Percentiles rank a stretch among this genome's conserved stretches.
Conservation (phyloP, 2,113 vertebrate genomes). For the Eublepharis macularius region DNA sequence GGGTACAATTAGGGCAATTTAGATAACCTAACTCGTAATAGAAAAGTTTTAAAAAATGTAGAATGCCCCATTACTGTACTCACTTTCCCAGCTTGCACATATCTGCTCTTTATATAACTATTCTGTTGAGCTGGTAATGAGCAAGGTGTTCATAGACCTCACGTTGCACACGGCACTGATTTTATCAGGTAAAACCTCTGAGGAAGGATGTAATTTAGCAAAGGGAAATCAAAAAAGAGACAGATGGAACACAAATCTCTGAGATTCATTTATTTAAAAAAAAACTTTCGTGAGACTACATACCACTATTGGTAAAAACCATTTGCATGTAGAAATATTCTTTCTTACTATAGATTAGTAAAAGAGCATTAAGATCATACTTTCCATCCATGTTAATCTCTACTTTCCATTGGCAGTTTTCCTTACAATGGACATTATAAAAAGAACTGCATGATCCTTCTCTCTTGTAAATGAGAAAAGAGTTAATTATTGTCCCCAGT, state of each 20-base stretch:
- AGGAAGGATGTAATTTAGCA: not conserved
- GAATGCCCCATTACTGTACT: too few species aligned
- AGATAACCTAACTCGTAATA: too few species aligned
- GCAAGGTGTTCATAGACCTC: not conserved
- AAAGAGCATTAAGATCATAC: not conserved
- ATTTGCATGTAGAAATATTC: not conserved
- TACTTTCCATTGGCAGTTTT: constrained; percentile 33
- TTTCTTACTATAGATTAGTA: constrained; percentile 18
- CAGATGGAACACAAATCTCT: not conserved
- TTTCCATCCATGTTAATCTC: not conserved
- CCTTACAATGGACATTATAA: constrained; percentile 34
- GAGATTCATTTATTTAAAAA: not conserved
- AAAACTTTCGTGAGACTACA: not conserved
- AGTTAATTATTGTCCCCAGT: constrained; percentile 57
- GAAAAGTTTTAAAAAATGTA: too few species aligned
- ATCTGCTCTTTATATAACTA: not conserved
- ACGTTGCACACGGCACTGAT: not conserved
- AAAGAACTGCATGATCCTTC: constrained; percentile 55
- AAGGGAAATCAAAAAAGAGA: not conserved
- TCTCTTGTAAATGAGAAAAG: constrained; percentile 49
- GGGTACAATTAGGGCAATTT: too few species aligned
- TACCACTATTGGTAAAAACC: not conserved
- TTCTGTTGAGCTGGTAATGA: not conserved
- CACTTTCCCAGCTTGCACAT: not conserved
- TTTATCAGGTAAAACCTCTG: constrained; percentile 22